phyloP scores from a whole-genome alignment of 2,888 invertebrate species.

The Zootermopsis nevadensis region DNA sequence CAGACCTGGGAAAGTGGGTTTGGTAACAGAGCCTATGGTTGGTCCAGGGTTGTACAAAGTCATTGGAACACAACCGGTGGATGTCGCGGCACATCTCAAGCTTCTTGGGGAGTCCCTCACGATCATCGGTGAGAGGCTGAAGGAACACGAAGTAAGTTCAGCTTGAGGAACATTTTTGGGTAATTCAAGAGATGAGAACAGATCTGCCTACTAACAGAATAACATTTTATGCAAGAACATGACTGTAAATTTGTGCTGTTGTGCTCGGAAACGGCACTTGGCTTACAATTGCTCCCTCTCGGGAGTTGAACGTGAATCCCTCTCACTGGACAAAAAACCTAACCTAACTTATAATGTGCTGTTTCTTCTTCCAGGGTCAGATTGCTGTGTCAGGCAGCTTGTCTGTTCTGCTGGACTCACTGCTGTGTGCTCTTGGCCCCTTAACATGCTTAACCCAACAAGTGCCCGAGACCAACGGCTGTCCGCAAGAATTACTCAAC shows the following conservation, averaged over 20 bases:
- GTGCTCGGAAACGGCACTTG: no score
- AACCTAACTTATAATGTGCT: neutral
- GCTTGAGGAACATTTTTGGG: neutral
- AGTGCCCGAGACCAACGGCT: constrained; percentile 78
- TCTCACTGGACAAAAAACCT: no score
- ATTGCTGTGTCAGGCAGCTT: constrained; percentile 95
- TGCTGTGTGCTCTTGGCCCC: constrained; percentile 91
- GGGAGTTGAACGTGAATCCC: no score
- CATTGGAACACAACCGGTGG: constrained; percentile 82
- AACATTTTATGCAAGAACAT: no score
- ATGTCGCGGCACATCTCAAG: constrained; percentile 92
- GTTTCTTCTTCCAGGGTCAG: constrained; percentile 75
- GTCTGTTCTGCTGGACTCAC: constrained; percentile 91
- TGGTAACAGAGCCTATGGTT: constrained; percentile 60
- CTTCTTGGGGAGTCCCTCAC: constrained; percentile 92
- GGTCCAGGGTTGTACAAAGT: constrained; percentile 62
- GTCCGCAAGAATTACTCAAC: constrained; percentile 66
- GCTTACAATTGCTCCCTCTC: no score
- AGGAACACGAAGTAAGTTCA: constrained; percentile 83
- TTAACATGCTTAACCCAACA: constrained; percentile 87
- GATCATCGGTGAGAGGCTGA: constrained; percentile 91
- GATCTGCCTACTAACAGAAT: no score
- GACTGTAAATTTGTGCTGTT: no score
- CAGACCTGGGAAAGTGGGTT: constrained; percentile 59
- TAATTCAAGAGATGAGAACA: no score